phyloP scores from a whole-genome alignment of 2,797 vertebrate species.

The Saxicola maurus region DNA sequence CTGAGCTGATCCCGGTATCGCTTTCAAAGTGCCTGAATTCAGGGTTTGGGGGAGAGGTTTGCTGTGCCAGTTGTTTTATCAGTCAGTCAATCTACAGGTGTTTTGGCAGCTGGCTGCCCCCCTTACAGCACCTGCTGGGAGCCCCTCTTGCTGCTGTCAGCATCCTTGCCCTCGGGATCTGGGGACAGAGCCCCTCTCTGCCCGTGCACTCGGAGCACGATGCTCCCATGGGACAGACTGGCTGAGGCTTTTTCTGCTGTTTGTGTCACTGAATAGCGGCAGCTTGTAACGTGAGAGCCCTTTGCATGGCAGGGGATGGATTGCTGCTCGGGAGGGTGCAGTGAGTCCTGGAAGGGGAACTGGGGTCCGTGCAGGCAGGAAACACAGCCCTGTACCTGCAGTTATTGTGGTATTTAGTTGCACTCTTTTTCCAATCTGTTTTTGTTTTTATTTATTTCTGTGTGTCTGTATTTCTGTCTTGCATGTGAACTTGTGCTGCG shows the following conservation, averaged over 20 bases:
- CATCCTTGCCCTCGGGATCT: background rate
- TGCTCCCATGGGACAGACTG: background rate
- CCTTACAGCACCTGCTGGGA: rapidly evolving
- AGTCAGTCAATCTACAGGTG: background rate
- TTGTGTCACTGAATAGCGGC: background rate
- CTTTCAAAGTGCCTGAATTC: background rate
- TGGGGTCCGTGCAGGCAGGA: background rate
- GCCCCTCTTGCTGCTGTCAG: background rate
- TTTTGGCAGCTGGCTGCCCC: background rate
- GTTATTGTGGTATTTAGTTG: background rate
- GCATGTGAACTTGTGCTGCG: rapidly evolving
- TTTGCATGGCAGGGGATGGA: background rate
- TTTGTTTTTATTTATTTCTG: background rate
- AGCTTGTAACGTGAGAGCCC: rapidly evolving
- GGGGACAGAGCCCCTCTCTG: background rate
- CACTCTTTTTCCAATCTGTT: background rate
- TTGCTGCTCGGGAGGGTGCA: background rate
- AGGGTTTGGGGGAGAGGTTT: background rate
- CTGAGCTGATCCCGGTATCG: rapidly evolving
- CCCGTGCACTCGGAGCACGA: background rate
- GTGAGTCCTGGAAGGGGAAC: background rate
- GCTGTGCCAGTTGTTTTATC: background rate
- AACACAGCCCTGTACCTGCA: background rate
- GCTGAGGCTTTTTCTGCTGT: background rate
- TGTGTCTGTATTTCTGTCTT: background rate